Conservation (phyloP, 2,888 invertebrate species). For the Drosophila setosimentum region DNA sequence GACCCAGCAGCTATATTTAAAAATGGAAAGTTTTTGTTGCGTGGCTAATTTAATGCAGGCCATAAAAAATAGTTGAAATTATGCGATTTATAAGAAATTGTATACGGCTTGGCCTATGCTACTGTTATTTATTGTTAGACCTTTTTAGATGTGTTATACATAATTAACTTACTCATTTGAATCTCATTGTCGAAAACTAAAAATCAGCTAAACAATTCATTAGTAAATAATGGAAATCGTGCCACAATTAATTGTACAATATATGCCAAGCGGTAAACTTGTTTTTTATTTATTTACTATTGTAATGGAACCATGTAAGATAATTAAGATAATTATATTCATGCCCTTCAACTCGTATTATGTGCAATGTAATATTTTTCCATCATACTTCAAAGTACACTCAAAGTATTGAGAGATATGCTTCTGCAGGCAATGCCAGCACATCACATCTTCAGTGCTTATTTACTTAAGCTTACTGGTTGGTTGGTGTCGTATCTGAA, state of each 20-base stretch:
- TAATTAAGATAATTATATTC: not conserved
- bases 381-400: too few species aligned
- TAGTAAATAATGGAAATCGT: not conserved
- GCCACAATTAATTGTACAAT: not conserved
- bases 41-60: not conserved
- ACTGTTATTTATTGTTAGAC: not conserved
- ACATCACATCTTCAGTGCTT: constrained; percentile 1
- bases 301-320: not conserved
- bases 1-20: not conserved
- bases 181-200: not conserved
- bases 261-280: not conserved
- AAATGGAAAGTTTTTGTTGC: constrained; percentile 3
- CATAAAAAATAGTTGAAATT: not conserved
- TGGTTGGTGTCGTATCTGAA: constrained; percentile 24
- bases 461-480: constrained; percentile 7
- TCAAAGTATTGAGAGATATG: not conserved
- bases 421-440: constrained; percentile 3
- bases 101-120: not conserved
- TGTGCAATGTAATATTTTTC: constrained; percentile 5
- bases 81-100: not conserved
- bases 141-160: not conserved
- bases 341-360: constrained; percentile 1
- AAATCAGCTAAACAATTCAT: not conserved
- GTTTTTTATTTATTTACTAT: not conserved
- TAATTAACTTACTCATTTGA: not conserved